Evolutionary conservation across 1,140 invertebrate species (phyloP), one percentile per base, ranked within the genome.

Genomic region (Papilio xuthus): DNA sequence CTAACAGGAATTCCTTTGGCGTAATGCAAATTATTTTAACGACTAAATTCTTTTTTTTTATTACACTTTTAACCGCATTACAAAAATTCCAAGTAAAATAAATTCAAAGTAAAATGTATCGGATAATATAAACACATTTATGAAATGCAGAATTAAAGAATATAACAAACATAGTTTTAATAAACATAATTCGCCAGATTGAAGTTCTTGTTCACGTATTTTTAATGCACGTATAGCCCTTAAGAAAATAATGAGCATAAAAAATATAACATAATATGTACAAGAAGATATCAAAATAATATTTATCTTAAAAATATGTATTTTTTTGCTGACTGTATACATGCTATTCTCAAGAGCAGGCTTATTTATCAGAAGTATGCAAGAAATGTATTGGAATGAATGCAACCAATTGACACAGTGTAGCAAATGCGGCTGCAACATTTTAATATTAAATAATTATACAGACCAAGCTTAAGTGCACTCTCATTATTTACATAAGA

Each of bases 391-490:
- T 32, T 28, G 26, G 60, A 32, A 28, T 67, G 26, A 12, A 67
- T 9, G 56, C 56, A 26, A 26, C 20, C 23, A 23, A 60, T 60
- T 41, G 37, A n/a, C n/a, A 71, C 69, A 72, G 37, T 42, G 41
- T 73, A 73, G 41, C 71, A 73, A 26, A 73, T 70, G 28, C 18
- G 20, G 42, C 23, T 47, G 37, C 42, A 13, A 70, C 37, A 70
- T 42, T 42, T 44, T 23, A 20, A 44, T 23, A 44, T 8, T 26
- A 23, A 73, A 6, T 37, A n/a, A n/a, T 20, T 70, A 32, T n/a
- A 50, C 41, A 73, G 71, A 73, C 71, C 71, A 73, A 73, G 71
- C 42, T 73, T 47, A 42, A 73, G 71, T 73, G 71, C 71, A 73
- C 71, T 73, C 71, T 47, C 13, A 10, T 23, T 73, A 50, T 44